Conservation (phyloP, 1,140 invertebrate species). For the Belonocnema kinseyi region DNA sequence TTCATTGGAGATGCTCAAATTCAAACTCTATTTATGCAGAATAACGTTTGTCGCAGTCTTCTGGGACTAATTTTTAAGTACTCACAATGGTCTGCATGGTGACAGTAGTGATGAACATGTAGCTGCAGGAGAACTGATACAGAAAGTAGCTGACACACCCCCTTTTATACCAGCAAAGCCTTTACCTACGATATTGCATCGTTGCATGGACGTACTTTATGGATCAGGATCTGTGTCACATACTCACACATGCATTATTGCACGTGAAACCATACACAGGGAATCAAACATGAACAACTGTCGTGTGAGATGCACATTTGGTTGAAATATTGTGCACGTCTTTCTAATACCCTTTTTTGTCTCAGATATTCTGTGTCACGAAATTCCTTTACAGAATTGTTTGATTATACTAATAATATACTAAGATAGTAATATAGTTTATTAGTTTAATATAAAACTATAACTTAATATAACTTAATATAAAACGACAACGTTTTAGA, state of each 20-base stretch:
- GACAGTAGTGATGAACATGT: too few relatives aligned
- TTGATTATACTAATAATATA: conserved; percentile 23
- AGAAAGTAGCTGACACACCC: conserved; percentile 51
- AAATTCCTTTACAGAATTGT: conserved; percentile 53
- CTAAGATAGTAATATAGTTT: too few relatives aligned
- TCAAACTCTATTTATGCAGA: too few relatives aligned
- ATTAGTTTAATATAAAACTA: too few relatives aligned
- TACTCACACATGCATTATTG: conserved; percentile 34
- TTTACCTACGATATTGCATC: conserved; percentile 56
- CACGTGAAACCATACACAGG: conserved; percentile 38
- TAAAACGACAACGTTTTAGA: too few relatives aligned
- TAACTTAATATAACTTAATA: too few relatives aligned
- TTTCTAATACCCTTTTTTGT: conserved; percentile 61
- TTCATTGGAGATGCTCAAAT: too few relatives aligned
- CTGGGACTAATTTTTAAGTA: not conserved
- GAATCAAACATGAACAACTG: conserved; percentile 17
- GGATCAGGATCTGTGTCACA: conserved; percentile 48
- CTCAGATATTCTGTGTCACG: conserved; percentile 42
- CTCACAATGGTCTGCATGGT: conserved; percentile 70
- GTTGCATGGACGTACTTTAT: conserved; percentile 49
- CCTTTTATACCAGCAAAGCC: conserved; percentile 67
- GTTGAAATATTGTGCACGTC: conserved; percentile 50
- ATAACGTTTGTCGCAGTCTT: too few relatives aligned
- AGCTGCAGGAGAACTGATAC: conserved; percentile 68
- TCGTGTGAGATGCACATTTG: conserved; percentile 33